Percentiles rank a stretch among this genome's conserved stretches.
Evolutionary conservation across 1,140 invertebrate species (phyloP).

Genomic region (Polypedilum vanderplanki): DNA sequence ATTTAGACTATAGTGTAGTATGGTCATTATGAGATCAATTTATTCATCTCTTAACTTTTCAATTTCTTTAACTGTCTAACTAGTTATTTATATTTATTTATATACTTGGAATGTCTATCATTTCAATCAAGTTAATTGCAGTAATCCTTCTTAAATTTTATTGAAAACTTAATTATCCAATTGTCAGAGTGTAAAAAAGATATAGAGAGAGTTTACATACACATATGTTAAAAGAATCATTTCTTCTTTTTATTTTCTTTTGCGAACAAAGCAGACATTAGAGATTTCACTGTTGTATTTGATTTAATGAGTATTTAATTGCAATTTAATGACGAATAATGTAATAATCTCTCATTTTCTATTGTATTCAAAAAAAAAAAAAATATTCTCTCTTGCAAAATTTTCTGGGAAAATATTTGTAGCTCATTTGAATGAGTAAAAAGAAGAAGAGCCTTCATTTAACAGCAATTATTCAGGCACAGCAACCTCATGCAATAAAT

Average conservation of each 20-base stretch:
- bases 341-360: conserved; percentile 1
- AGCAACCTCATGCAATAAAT: neutral
- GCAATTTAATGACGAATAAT: conserved; percentile 10
- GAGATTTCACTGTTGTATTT: neutral
- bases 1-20: no score
- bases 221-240: neutral
- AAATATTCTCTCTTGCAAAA: no score
- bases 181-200: neutral
- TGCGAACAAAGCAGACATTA: no score
- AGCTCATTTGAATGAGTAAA: no score
- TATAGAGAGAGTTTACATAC: neutral
- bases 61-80: no score
- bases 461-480: neutral
- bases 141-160: neutral
- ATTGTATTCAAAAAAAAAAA: no score
- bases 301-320: conserved; percentile 27
- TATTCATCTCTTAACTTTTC: no score
- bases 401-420: no score
- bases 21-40: no score
- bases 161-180: conserved; percentile 19
- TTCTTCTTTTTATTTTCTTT: no score
- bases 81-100: no score
- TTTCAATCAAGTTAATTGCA: neutral
- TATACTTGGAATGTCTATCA: neutral
- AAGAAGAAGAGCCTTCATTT: neutral